Evolutionary conservation across 2,113 vertebrate genomes (phyloP).

Genomic region (Perccottus glenii): DNA sequence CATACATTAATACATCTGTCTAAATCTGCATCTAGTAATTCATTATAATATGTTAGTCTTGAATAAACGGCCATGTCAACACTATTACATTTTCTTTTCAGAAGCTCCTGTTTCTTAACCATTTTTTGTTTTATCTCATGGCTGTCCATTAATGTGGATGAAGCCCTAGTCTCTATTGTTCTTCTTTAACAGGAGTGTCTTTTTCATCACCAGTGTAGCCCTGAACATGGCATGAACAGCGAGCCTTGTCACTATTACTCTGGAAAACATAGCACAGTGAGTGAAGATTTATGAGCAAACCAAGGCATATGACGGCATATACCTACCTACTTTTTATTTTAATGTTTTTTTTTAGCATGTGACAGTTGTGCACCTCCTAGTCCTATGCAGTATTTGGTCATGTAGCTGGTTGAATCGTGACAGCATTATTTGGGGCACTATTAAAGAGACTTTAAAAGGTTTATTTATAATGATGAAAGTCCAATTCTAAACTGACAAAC

Average conservation of each 20-base stretch:
- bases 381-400: neutral
- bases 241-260: neutral
- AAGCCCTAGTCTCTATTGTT: slow-evolving; percentile 1
- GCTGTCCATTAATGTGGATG: neutral
- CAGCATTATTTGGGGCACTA: slow-evolving; percentile 50
- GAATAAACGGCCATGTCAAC: no score
- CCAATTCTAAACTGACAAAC: slow-evolving; percentile 15
- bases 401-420: slow-evolving; percentile 16
- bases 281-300: neutral
- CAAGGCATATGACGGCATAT: neutral
- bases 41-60: no score
- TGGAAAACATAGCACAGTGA: neutral
- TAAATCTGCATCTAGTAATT: no score
- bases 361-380: slow-evolving; percentile 16
- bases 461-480: slow-evolving; percentile 47
- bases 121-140: no score
- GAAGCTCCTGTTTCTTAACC: no score
- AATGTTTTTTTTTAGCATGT: neutral
- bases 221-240: slow-evolving; percentile 3
- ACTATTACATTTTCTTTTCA: no score
- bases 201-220: neutral
- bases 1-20: no score
- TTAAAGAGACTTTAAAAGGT: slow-evolving; percentile 36
- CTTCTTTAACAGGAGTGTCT: slow-evolving; percentile 1
- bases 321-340: neutral